A percentile compares a stretch with the other conserved stretches of the same genome.
These are phyloP conservation scores for Cotesia chilonis DNA, from an alignment of 1,140 invertebrate species.

Conservation along the genomic window DNA sequence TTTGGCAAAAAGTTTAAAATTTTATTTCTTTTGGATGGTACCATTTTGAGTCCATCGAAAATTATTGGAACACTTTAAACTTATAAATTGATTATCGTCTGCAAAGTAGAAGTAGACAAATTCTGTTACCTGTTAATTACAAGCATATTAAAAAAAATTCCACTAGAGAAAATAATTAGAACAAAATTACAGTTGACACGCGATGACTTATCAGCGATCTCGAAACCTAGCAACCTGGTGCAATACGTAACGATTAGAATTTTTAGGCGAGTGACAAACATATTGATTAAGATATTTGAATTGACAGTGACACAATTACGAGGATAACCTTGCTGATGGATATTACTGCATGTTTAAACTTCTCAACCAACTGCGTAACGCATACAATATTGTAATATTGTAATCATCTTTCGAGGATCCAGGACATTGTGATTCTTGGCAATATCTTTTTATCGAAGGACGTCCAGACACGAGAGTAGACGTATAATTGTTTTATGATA, in stretches of 20 bases:
- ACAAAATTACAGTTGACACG: not conserved
- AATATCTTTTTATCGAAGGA: conserved; percentile 11
- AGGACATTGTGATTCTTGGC: conserved; percentile 17
- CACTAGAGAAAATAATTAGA: conserved; percentile 41
- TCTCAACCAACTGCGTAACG: not conserved
- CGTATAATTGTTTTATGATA: not conserved
- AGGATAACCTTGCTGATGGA: conserved; percentile 48
- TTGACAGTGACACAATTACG: conserved; percentile 61
- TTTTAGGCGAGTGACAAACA: conserved; percentile 55
- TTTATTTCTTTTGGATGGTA: too few relatives aligned
- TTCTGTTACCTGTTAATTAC: too few relatives aligned
- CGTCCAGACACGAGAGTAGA: not conserved
- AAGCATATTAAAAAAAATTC: too few relatives aligned
- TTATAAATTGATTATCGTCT: too few relatives aligned
- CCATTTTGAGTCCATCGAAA: too few relatives aligned
- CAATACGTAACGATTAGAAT: conserved; percentile 44
- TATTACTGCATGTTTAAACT: too few relatives aligned
- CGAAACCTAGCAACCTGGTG: conserved; percentile 30
- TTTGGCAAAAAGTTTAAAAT: too few relatives aligned
- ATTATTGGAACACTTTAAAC: too few relatives aligned
- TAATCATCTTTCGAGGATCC: conserved; percentile 18
- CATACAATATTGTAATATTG: conserved; percentile 3
- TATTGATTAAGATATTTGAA: conserved; percentile 54
- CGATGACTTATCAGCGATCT: too few relatives aligned
- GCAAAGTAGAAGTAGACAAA: too few relatives aligned